Evolutionary conservation across 2,888 invertebrate species (phyloP).

Genomic region (Acanthococcus lagerstroemiae): DNA sequence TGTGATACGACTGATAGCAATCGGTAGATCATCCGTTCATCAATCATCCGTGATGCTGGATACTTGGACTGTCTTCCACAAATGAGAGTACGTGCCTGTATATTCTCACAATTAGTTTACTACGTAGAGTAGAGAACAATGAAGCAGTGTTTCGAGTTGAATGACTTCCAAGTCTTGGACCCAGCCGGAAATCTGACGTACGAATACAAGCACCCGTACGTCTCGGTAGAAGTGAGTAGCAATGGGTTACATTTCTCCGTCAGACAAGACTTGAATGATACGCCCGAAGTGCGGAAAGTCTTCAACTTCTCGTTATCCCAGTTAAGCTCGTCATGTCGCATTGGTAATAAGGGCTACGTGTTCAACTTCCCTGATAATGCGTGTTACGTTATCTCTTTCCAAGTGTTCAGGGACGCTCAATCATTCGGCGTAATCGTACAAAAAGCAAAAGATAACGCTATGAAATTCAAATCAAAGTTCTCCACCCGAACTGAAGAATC

Average conservation of each 20-base stretch:
- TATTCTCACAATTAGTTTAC: too few species aligned
- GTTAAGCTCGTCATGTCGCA: conserved; percentile 14
- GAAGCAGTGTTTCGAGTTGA: conserved; percentile 15
- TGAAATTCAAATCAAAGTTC: conserved; percentile 46
- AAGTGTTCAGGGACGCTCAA: conserved; percentile 14
- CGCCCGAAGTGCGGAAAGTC: conserved; percentile 22
- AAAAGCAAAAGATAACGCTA: conserved; percentile 27
- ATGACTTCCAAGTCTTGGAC: conserved; percentile 20
- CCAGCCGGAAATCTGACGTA: conserved; percentile 8
- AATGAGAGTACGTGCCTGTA: too few species aligned
- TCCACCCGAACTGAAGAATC: conserved; percentile 94
- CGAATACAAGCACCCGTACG: conserved; percentile 16
- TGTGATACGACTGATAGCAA: too few species aligned
- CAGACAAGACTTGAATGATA: conserved; percentile 18
- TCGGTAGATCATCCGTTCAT: too few species aligned
- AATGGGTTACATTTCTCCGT: conserved; percentile 16
- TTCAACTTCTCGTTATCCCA: conserved; percentile 17
- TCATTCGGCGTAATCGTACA: conserved; percentile 15
- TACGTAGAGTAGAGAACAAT: too few species aligned
- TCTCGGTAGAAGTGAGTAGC: conserved; percentile 4
- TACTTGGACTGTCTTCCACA: too few species aligned
- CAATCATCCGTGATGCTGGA: too few species aligned
- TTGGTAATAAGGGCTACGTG: conserved; percentile 25
- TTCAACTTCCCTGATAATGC: conserved; percentile 28
- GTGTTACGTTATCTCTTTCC: conserved; percentile 21